phyloP scores from a whole-genome alignment of 2,888 invertebrate species.

The Cataglyphis cursor region DNA sequence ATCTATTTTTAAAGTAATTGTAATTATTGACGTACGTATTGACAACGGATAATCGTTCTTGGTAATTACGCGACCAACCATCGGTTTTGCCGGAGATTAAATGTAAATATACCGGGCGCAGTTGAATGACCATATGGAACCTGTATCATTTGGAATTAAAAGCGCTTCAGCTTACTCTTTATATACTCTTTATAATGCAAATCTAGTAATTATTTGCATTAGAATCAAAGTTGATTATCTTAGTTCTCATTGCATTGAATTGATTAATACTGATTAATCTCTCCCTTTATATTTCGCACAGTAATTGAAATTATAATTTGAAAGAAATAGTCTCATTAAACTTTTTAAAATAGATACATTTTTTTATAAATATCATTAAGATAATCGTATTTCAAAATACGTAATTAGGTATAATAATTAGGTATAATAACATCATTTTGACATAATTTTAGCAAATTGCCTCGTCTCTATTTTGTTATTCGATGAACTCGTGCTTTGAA shows the following conservation, averaged over 20 bases:
- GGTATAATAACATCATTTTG: neutral
- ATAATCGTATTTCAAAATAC: neutral
- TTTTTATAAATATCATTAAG: neutral
- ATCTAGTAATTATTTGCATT: slow-evolving; percentile 5
- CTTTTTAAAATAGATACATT: neutral
- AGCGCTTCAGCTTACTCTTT: slow-evolving; percentile 34
- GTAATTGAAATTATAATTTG: neutral
- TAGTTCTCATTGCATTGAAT: neutral
- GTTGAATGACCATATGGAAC: slow-evolving; percentile 26
- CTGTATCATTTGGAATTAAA: slow-evolving; percentile 42
- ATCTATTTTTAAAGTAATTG: slow-evolving; percentile 58
- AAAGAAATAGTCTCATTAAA: neutral
- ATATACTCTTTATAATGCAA: neutral
- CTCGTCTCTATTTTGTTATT: slow-evolving; percentile 20
- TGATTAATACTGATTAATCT: slow-evolving; percentile 2
- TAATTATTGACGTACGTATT: slow-evolving; percentile 50
- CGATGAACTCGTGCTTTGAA: slow-evolving; percentile 20
- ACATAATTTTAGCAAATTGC: neutral
- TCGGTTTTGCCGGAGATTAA: slow-evolving; percentile 74
- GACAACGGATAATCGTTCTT: slow-evolving; percentile 70
- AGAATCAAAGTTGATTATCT: neutral
- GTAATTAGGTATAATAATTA: neutral
- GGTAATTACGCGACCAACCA: slow-evolving; percentile 72
- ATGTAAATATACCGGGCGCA: slow-evolving; percentile 55
- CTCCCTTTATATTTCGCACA: neutral